Evolutionary conservation across 2,888 invertebrate species (phyloP).

Genomic region (Melieria omissa): DNA sequence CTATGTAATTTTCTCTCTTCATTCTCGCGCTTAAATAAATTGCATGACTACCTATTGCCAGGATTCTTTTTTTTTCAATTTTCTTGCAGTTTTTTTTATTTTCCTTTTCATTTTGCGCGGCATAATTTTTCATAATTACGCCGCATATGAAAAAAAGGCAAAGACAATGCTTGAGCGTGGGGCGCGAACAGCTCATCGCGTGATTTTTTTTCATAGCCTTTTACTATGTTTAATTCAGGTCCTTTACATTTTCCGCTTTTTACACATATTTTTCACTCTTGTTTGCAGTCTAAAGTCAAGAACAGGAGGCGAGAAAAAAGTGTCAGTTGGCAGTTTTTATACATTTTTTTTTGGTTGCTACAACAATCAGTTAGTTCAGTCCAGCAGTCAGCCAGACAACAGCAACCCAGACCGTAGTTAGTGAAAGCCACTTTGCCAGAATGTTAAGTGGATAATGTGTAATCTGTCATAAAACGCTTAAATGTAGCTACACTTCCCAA

Average conservation of each 20-base stretch:
- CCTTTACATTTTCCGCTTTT: background rate
- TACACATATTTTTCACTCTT: background rate
- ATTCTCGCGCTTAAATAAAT: conserved; percentile 17
- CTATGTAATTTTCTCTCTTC: no score
- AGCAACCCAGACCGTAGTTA: no score
- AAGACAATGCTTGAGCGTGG: conserved; percentile 1
- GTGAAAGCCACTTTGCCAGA: background rate
- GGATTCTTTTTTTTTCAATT: conserved; percentile 6
- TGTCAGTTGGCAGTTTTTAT: no score
- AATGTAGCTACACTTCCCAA: background rate
- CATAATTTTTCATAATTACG: conserved; percentile 34
- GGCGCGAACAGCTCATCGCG: conserved; percentile 12
- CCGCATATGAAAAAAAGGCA: background rate
- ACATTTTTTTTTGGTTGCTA: no score
- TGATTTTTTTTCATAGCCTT: conserved; percentile 25
- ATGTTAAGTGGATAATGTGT: conserved; percentile 50
- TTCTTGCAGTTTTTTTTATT: background rate
- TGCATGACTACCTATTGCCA: conserved; percentile 10
- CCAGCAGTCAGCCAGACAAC: no score
- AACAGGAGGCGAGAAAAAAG: no score
- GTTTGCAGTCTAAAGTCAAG: background rate
- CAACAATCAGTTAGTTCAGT: no score
- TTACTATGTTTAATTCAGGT: conserved; percentile 13
- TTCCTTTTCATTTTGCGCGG: conserved; percentile 6
- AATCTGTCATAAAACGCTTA: conserved; percentile 49